Conservation (phyloP, 2,888 invertebrate genomes). For the Chaitophorus viminalis region DNA sequence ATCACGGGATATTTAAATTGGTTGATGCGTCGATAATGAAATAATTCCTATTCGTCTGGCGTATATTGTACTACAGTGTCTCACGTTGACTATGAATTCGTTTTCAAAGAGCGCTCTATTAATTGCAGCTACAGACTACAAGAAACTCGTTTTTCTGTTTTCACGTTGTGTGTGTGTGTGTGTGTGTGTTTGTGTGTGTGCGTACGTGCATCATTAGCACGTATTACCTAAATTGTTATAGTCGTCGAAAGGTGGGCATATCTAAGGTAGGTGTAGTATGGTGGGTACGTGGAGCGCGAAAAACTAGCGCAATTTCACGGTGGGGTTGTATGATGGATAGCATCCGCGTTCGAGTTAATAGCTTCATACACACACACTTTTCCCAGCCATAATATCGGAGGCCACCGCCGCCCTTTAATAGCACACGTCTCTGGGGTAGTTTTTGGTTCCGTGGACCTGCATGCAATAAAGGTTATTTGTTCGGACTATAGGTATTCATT, state of each 20-base stretch:
- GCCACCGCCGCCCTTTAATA: slow-evolving; percentile 17
- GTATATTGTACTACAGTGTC: background rate
- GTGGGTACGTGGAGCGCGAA: slow-evolving; percentile 4
- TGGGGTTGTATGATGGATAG: slow-evolving; percentile 49
- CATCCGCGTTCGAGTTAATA: slow-evolving; percentile 52
- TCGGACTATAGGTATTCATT: slow-evolving; percentile 32
- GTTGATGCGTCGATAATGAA: background rate
- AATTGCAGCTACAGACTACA: background rate
- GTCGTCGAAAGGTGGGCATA: slow-evolving; percentile 7
- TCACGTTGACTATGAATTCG: background rate
- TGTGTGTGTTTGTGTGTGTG: background rate
- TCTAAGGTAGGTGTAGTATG: background rate
- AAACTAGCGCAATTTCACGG: slow-evolving; percentile 49
- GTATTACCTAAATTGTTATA: slow-evolving; percentile 30
- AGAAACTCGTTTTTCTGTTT: slow-evolving; percentile 6
- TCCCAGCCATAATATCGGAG: background rate
- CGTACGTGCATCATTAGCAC: slow-evolving; percentile 48
- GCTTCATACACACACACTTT: background rate
- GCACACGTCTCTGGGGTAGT: slow-evolving; percentile 44
- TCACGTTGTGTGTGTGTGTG: background rate
- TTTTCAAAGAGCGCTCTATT: slow-evolving; percentile 4
- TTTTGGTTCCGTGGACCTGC: slow-evolving; percentile 19
- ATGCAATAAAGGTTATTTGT: slow-evolving; percentile 50
- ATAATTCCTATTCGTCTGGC: background rate
- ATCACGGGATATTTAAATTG: background rate